Evolutionary conservation across 1,140 invertebrate genomes (phyloP), one percentile per base, ranked within the genome.

Genomic region (Habropoda laboriosa): DNA sequence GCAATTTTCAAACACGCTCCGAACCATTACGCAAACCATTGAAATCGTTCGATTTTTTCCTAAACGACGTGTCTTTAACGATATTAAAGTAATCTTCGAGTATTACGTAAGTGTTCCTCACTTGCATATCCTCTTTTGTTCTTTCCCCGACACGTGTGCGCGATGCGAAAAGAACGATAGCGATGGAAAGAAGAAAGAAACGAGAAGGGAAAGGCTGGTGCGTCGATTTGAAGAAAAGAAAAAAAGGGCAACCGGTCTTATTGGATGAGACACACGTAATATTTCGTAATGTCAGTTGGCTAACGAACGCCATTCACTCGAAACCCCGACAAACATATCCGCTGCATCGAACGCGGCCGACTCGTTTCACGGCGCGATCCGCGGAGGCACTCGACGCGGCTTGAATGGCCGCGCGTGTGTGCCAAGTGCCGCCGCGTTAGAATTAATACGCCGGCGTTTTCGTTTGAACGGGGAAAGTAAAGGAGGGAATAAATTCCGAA

Each of bases 221-320:
- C 6, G n/a, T 21, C 40, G 67, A 72, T 66, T 64, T 30, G 47
- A 67, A 45, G 67, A 64, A 75, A 51, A 40, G 83, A 24, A 49
- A 24, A 45, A 72, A 64, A 75, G 58, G 47, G 83, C 30, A 49
- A 24, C n/a, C 47, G n/a, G 71, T 63, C 60, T 66, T 16, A 42
- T 74, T 40, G 55, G 55, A 51, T 40, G 76, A 58, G 30, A 66
- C 47, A 68, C 51, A 18, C 72, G 63, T 70, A 75, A 83, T 83
- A 85, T 85, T 83, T 83, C 71, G 83, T 83, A 85, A 85, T 51
- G 81, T 67, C 81, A 71, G 77, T 73, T 85, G 81, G 81, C 80
- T 85, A 85, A 85, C 83, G 83, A 85, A 80, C 81, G 42, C 77
- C 83, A 85, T 85, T 85, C 83, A 85, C 67, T 83, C 47, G 51